Base-by-base conservation (phyloP, 1,140 invertebrate genomes). In the Zaprionus davidi region DNA sequence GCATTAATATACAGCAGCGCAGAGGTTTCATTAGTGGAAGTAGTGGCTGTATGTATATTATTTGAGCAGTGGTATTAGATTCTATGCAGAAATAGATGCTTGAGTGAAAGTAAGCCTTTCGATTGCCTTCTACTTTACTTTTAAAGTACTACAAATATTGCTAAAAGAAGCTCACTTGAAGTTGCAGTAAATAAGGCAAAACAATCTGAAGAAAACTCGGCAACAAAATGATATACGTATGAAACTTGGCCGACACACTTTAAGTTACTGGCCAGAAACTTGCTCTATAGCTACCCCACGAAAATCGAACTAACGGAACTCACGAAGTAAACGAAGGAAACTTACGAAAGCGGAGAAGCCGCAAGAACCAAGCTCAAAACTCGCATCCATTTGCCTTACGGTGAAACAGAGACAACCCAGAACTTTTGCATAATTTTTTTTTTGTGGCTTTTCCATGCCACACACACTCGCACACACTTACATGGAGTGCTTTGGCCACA, bases 361-460 rank as follows among this genome's bases (percentile, higher is more conserved):
- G 67, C 71, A 74, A 74, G 31, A 86, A 79, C 24, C 44, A 26
- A 56, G 5, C 28, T 46, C 24, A 62, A 41, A 13, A 17, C 41
- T 46, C 41, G 41, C 41, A 46, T 46, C 41, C 46, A 59, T 31
- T 69, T 38, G 22, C 38, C 66, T 15, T 12, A 73, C 15, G 17
- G 17, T 20, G 62, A 70, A 62, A 67, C 69, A 70, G 63, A 56
- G 62, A 66, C 71, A 78, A 71, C 62, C 80, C 46, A 51, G 81
- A 81, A 82, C 71, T 76, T 82, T 44, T 79, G 80, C 55, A 82
- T 82, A 76, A 82, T 79, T 82, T 81, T 72, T 79, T 82, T 81
- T 72, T 78, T 79, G 71, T 41, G 51, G 36, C 3, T 56, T 41
- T 56, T 36, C 5, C 12, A 20, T 3, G 22, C 53, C 24, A 20